These are phyloP conservation scores for Habroteleia sp. DNA, from an alignment of 2,888 invertebrate species.

Conservation along the genomic window DNA sequence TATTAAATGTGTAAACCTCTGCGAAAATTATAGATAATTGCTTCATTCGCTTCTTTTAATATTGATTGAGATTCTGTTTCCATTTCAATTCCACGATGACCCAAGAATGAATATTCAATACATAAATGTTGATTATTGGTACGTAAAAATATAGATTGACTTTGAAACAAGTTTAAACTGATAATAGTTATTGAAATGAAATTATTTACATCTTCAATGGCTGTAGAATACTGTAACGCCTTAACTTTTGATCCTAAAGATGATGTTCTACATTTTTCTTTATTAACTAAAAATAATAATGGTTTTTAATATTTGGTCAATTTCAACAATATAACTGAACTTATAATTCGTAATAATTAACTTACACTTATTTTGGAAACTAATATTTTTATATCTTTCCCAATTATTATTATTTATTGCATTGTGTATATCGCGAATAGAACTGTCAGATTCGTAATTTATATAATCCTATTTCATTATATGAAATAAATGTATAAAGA, in stretches of 20 bases:
- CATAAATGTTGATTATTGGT: slow-evolving; percentile 68
- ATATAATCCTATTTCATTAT: slow-evolving; percentile 15
- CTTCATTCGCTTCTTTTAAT: slow-evolving; percentile 47
- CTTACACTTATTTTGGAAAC: slow-evolving; percentile 40
- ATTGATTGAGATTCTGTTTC: slow-evolving; percentile 72
- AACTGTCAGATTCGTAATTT: slow-evolving; percentile 62
- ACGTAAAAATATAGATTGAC: slow-evolving; percentile 66
- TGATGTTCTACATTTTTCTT: no score
- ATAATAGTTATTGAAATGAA: slow-evolving; percentile 70
- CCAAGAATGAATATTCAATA: slow-evolving; percentile 75
- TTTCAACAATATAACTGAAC: no score
- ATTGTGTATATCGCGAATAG: slow-evolving; percentile 67
- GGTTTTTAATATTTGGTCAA: no score
- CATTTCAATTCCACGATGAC: slow-evolving; percentile 71
- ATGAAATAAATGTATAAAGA: no score
- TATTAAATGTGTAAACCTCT: no score
- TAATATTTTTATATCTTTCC: slow-evolving; percentile 68
- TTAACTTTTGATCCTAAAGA: no score
- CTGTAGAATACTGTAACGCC: no score
- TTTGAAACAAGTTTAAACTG: slow-evolving; percentile 67
- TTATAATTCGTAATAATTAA: not conserved
- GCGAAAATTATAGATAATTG: slow-evolving; percentile 68
- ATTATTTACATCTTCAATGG: no score
- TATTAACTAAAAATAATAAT: no score
- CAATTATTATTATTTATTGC: slow-evolving; percentile 71